Percentiles rank a stretch among this genome's conserved stretches.
phyloP scores from a whole-genome alignment of 2,797 vertebrate species.

The Lemur catta region DNA sequence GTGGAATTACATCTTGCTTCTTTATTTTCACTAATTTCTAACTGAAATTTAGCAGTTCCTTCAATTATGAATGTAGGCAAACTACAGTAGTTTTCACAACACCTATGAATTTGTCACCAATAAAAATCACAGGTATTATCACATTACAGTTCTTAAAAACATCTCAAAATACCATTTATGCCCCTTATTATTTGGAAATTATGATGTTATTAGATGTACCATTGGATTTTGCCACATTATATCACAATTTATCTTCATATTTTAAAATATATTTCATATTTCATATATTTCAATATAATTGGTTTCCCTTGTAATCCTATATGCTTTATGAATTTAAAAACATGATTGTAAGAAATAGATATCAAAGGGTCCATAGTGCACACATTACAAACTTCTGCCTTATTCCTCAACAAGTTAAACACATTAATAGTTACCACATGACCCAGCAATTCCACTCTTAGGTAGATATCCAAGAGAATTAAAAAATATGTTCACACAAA shows the following conservation, averaged over 20 bases:
- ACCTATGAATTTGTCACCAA: not conserved
- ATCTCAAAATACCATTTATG: not conserved
- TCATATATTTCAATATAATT: not conserved
- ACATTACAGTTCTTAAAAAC: not conserved
- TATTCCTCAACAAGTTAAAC: not conserved
- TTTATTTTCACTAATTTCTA: slow-evolving; percentile 23
- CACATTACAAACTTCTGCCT: not conserved
- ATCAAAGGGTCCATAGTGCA: not conserved
- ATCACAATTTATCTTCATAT: slow-evolving; percentile 1
- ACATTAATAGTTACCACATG: not conserved
- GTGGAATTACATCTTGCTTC: not conserved
- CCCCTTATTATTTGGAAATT: slow-evolving; percentile 31
- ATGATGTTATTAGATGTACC: not conserved
- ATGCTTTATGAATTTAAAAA: not conserved
- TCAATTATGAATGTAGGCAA: not conserved
- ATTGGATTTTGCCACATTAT: not conserved
- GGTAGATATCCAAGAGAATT: not conserved
- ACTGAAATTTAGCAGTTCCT: slow-evolving; percentile 27
- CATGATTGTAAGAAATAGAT: not conserved
- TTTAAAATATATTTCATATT: not conserved
- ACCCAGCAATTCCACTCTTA: not conserved
- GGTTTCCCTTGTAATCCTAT: not conserved
- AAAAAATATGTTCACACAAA: not conserved
- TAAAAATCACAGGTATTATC: not conserved
- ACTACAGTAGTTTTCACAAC: not conserved